phyloP scores from a whole-genome alignment of 2,888 invertebrate genomes.

The Drosophila testacea region DNA sequence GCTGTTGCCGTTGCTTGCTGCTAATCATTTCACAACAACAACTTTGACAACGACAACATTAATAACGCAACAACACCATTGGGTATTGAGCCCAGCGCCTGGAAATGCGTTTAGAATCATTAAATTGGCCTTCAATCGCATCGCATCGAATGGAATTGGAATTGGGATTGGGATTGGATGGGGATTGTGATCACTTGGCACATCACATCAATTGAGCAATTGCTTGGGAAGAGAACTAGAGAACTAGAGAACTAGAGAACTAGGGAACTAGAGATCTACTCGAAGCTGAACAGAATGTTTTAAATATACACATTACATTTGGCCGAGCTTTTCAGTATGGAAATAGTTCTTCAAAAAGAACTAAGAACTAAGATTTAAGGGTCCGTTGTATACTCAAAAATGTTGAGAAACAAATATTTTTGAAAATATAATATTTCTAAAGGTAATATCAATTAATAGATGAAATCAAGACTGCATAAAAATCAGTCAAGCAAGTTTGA shows the following conservation, averaged over 20 bases:
- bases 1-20: conserved; percentile 60
- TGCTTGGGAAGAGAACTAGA: conserved; percentile 4
- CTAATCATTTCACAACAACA: conserved; percentile 74
- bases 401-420: too few relatives aligned
- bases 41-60: conserved; percentile 37
- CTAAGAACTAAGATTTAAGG: too few relatives aligned
- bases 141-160: conserved; percentile 9
- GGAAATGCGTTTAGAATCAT: conserved; percentile 65
- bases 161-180: conserved; percentile 1
- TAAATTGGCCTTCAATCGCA: conserved; percentile 63
- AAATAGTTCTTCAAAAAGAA: too few relatives aligned
- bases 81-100: conserved; percentile 51
- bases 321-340: too few relatives aligned
- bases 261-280: neutral
- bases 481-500: too few relatives aligned
- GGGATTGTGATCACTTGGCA: conserved; percentile 5
- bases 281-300: too few relatives aligned
- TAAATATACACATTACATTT: too few relatives aligned
- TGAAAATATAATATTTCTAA: too few relatives aligned
- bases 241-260: neutral
- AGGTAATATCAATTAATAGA: too few relatives aligned
- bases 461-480: too few relatives aligned
- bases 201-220: conserved; percentile 10
- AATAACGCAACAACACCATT: conserved; percentile 55
- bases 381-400: too few relatives aligned